A percentile compares a stretch with the other conserved stretches of the same genome.
phyloP scores from a whole-genome alignment of 37 sponge, comb jelly and placozoan species.

The Diacarnus erythraeanus region DNA sequence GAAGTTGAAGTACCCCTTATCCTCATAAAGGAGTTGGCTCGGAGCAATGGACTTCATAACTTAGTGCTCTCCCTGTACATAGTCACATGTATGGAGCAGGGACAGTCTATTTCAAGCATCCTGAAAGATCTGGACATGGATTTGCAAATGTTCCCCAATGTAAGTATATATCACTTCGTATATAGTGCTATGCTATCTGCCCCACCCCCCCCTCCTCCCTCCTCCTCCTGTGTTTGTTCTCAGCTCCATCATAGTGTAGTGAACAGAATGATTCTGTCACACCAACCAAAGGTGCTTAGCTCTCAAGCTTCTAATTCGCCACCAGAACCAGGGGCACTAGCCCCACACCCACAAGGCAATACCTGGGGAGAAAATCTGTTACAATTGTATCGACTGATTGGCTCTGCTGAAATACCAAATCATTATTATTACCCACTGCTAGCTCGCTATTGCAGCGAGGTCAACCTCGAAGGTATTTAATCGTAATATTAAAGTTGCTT shows the following conservation, averaged over 20 bases:
- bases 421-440: background rate
- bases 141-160: background rate
- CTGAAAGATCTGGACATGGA: background rate
- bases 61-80: background rate
- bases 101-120: background rate
- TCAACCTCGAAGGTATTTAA: conserved; percentile 1
- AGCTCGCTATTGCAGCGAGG: conserved; percentile 1
- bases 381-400: background rate
- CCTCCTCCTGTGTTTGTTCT: too few relatives aligned
- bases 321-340: background rate
- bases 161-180: too few relatives aligned
- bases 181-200: too few relatives aligned
- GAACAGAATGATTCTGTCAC: too few relatives aligned
- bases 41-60: background rate
- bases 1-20: background rate
- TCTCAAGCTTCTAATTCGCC: background rate
- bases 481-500: too few relatives aligned
- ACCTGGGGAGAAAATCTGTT: background rate
- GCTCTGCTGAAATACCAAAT: background rate
- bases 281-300: too few relatives aligned
- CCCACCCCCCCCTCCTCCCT: too few relatives aligned
- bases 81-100: background rate
- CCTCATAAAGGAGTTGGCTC: background rate
- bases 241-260: too few relatives aligned
- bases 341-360: background rate